Evolutionary conservation across 2,888 invertebrate genomes (phyloP), one percentile per base, ranked within the genome.

Genomic region (Eupelmus urozonus): DNA sequence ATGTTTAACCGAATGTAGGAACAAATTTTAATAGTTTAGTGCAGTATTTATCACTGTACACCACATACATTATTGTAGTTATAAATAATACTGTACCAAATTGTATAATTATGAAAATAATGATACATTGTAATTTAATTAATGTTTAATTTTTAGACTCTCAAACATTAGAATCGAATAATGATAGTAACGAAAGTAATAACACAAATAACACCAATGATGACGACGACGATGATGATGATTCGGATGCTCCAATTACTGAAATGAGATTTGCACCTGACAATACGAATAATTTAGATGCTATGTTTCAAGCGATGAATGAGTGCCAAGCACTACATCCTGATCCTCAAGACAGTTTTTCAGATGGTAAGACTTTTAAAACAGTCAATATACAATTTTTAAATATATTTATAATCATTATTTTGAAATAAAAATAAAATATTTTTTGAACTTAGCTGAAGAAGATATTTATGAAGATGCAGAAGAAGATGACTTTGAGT

Each of bases 311-410:
- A 85, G 93, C 95, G 7, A 93, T 96, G 92, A 93, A 92, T 81
- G 92, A 93, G 57, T 96, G 96, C 85, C 96, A 96, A 90, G 92
- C 93, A 18, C 90, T 96, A 78, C 95, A 96, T 91, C 96, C 96
- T 2, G 96, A 96, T 88, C 94, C 94, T 13, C 91, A 92, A 57
- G 94, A 95, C 71, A 92, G 90, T 80, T 88, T 90, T 81, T 90
- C 91, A 20, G 91, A 90, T 81, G 91, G 90, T 90, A 87, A 80
- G 16, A 72, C 20, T 25, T 20, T 49, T 34, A 53, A n/a, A 23
- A n/a, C 3, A 53, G 4, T 2, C 40, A 49, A 29, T 29, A 45
- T 16, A 11, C 20, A 53, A 20, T 20, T 20, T 18, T 53, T 53
- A 7, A 53, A 3, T 13, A 4, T 53, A 5, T 20, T 53, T 53